Evolutionary conservation across 2,113 vertebrate genomes (phyloP), one percentile per base, ranked within the genome.

Genomic region (Lates calcarifer): DNA sequence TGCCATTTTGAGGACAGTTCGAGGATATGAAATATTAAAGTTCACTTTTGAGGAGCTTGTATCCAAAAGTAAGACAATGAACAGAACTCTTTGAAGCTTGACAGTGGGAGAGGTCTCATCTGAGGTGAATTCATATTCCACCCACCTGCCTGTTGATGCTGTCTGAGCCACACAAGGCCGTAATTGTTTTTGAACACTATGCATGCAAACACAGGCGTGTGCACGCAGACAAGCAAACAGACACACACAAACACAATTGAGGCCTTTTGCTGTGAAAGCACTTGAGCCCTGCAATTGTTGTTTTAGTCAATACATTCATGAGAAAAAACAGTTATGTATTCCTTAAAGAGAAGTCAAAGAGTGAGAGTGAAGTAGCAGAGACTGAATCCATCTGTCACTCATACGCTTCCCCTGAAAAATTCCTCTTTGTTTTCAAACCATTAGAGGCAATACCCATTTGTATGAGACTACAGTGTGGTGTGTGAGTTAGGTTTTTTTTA

Each of bases 131-230:
- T 89, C 77, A 49, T 88, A 81, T 89, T 91, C 88, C 88, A 22
- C 90, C 92, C 90, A 90, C 90, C 80, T 86, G 87, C 75, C 69
- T 12, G 87, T 82, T 89, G 77, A 70, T 77, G 82, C 41, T 11
- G 28, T 20, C 77, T 14, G 57, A 71, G 45, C 53, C 53, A 9
- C 83, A 87, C 82, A 82, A 88, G 79, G 90, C 67, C 28, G 3
- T 47, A 41, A 84, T 84, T 89, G 88, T 88, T 84, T 87, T 41
- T 55, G 56, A 85, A 86, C 15, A 41, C 58, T 13, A 35, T 22
- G 56, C 41, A 70, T 71, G 61, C 62, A 70, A 76, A 79, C 69
- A 35, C n/a, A 41, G 8, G 11, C 62, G 10, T 66, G 20, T 10
- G 20, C 56, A 29, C 51, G 55, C 43, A 51, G 56, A 70, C 57